phyloP scores from a whole-genome alignment of 2,888 invertebrate species.

The Aspidiotus destructor region DNA sequence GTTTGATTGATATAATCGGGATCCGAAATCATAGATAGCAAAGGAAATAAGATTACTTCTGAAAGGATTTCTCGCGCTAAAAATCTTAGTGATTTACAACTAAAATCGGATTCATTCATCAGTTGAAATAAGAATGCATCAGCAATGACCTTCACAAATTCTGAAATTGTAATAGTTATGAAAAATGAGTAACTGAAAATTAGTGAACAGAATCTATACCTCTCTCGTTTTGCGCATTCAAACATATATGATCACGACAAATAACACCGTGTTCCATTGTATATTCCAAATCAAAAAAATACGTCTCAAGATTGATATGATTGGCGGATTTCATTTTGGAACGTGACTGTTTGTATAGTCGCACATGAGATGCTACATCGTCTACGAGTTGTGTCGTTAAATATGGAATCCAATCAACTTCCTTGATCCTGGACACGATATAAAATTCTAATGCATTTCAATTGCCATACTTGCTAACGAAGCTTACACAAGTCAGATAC shows the following conservation, averaged over 20 bases:
- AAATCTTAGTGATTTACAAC: constrained; percentile 67
- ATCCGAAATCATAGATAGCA: constrained; percentile 65
- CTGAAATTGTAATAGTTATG: constrained; percentile 43
- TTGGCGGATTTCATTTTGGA: constrained; percentile 43
- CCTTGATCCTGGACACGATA: constrained; percentile 50
- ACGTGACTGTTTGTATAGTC: constrained; percentile 71
- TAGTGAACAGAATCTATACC: constrained; percentile 41
- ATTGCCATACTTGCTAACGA: not conserved
- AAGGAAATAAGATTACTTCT: constrained; percentile 59
- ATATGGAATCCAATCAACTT: constrained; percentile 82
- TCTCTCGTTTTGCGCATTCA: constrained; percentile 55
- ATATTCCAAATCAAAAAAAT: constrained; percentile 82
- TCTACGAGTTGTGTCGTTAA: constrained; percentile 79
- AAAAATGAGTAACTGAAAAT: not conserved
- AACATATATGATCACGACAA: constrained; percentile 72
- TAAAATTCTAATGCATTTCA: not conserved
- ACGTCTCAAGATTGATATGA: constrained; percentile 51
- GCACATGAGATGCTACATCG: constrained; percentile 79
- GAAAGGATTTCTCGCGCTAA: constrained; percentile 66
- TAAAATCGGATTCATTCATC: constrained; percentile 73
- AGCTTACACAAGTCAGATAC: constrained; percentile 41
- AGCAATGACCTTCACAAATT: constrained; percentile 68
- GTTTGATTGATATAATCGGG: constrained; percentile 87
- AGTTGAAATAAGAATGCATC: constrained; percentile 74
- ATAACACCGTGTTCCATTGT: constrained; percentile 70